These are phyloP conservation scores for Trichacis sp. DNA, from an alignment of 2,888 invertebrate species.

Conservation along the genomic window DNA sequence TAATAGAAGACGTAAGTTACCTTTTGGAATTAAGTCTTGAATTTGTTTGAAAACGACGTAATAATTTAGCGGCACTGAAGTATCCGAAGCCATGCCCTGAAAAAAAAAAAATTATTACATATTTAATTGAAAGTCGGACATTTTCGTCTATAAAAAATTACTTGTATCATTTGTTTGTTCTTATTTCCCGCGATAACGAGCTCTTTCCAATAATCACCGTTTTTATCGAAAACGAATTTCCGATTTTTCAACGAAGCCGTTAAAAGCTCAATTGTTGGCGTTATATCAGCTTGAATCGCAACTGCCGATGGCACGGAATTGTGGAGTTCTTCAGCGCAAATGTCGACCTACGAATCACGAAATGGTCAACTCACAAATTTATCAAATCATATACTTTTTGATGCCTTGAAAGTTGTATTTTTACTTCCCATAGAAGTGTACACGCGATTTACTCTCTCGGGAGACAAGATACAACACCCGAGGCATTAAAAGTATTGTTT, in stretches of 20 bases:
- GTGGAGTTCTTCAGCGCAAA: constrained; percentile 90
- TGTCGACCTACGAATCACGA: constrained; percentile 77
- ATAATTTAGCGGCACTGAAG: constrained; percentile 87
- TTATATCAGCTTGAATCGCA: constrained; percentile 88
- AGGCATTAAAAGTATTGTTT: too few relatives aligned
- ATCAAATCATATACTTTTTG: too few relatives aligned
- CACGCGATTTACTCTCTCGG: too few relatives aligned
- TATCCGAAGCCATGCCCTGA: constrained; percentile 78
- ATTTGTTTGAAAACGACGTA: constrained; percentile 91
- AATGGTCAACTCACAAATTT: too few relatives aligned
- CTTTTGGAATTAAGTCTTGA: constrained; percentile 78
- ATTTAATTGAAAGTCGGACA: background rate
- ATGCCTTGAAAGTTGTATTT: too few relatives aligned
- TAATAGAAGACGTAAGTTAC: too few relatives aligned
- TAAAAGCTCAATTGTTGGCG: constrained; percentile 78
- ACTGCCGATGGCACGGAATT: constrained; percentile 86
- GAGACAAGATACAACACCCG: too few relatives aligned
- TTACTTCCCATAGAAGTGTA: too few relatives aligned
- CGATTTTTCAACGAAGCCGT: constrained; percentile 72
- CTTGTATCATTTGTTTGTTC: constrained; percentile 79
- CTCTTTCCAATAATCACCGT: constrained; percentile 82
- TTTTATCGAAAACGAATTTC: constrained; percentile 71
- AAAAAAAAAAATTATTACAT: constrained; percentile 34
- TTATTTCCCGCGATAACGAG: constrained; percentile 79
- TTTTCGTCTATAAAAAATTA: constrained; percentile 57